Base-by-base conservation (phyloP, 2,888 invertebrate genomes). In the Ptilodon capucinus region DNA sequence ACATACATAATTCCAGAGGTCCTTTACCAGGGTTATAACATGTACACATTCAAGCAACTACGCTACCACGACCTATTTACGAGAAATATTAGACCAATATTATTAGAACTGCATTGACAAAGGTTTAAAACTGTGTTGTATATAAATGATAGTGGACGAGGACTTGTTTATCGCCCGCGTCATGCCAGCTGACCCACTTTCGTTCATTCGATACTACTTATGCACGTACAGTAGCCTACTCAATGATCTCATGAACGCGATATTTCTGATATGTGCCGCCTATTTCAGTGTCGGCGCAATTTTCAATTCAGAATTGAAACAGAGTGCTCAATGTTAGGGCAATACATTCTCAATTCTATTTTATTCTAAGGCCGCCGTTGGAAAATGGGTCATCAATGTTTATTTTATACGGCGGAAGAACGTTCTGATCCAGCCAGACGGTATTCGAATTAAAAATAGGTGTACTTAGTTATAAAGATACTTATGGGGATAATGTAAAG, bases 161-260 rank as follows among this genome's bases (percentile, higher is more conserved):
- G 81, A 82, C 81, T 76, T 79, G 75, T 84, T 87, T 87, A 87
- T 89, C 88, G 86, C 77, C 79, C 75, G 78, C 89, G 89, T 89
- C 88, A 86, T 84, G 68, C 79, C 72, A 77, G 79, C 80, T 87
- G 90, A 90, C 90, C 90, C 68, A 90, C 80, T 86, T 90, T 76
- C 76, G 67, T 74, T 72, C 69, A 83, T 84, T 82, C 85, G 82
- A 85, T 86, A 81, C 79, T 78, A 84, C 81, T 84, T 81, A 78
- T 71, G 80, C 48, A 54, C 63, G 58, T 64, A 56, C 48, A 51
- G 65, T 60, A 52, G 56, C 51, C 58, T 53, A 59, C 66, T 59
- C 60, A 74, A 78, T 79, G 77, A 74, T 79, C 79, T 79, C 77
- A 77, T 69, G 71, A 73, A 70, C 64, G 60, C 60, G 54, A 72